phyloP scores from a whole-genome alignment of 35 echinoderm and acorn worm species.

The Ptychodera flava region DNA sequence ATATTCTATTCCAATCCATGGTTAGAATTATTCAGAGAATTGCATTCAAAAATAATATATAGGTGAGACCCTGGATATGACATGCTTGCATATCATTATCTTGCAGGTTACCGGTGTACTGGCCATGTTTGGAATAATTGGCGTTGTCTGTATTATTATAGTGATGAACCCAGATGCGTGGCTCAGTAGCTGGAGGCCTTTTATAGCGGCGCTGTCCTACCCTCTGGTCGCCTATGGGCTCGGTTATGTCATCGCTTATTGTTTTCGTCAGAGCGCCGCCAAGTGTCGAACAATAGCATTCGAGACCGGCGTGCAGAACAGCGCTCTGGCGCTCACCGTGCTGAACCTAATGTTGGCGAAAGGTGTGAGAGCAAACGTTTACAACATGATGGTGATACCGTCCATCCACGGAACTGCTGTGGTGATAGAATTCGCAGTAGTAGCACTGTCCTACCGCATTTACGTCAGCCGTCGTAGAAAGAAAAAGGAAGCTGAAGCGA shows the following conservation, averaged over 20 bases:
- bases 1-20: too few relatives aligned
- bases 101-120: neutral
- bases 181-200: neutral
- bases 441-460: neutral
- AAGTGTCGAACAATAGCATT: constrained; percentile 81
- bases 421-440: neutral
- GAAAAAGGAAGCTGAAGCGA: neutral
- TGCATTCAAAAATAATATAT: too few relatives aligned
- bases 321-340: constrained; percentile 57
- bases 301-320: constrained; percentile 77
- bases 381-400: neutral
- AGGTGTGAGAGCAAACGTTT: neutral
- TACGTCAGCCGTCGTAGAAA: neutral
- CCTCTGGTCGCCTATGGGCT: constrained; percentile 42
- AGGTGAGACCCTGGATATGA: too few relatives aligned
- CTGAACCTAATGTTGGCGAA: constrained; percentile 41
- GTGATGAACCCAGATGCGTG: neutral
- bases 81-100: neutral
- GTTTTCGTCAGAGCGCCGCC: constrained; percentile 39
- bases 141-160: neutral
- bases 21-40: too few relatives aligned
- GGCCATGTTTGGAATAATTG: neutral
- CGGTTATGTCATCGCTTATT: constrained; percentile 55
- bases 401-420: neutral
- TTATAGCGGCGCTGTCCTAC: constrained; percentile 14